phyloP scores from a whole-genome alignment of 2,113 vertebrate genomes.

The Paraplagusia blochii region DNA sequence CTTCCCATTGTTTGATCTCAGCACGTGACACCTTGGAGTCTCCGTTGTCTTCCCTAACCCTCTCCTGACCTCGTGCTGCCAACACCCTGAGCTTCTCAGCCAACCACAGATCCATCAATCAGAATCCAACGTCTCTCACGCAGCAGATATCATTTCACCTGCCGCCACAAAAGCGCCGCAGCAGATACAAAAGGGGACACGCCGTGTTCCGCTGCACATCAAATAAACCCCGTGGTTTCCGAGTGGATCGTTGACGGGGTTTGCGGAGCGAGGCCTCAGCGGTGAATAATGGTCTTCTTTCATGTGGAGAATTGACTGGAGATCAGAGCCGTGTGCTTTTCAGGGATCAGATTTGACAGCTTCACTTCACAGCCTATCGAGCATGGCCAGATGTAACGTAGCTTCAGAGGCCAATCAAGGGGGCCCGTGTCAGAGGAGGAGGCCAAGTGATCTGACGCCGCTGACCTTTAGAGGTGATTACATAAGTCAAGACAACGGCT shows the following conservation, averaged over 20 bases:
- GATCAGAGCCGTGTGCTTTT: slow-evolving; percentile 59
- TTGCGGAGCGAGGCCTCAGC: slow-evolving; percentile 32
- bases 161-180: not conserved
- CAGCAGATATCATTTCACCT: not conserved
- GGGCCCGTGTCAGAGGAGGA: slow-evolving; percentile 28
- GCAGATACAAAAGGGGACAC: slow-evolving; percentile 3
- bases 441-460: slow-evolving; percentile 20
- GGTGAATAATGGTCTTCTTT: slow-evolving; percentile 56
- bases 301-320: slow-evolving; percentile 47
- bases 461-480: slow-evolving; percentile 20
- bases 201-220: not conserved
- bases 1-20: no score
- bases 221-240: slow-evolving; percentile 12
- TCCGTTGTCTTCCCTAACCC: no score
- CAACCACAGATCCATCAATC: not conserved
- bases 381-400: slow-evolving; percentile 45
- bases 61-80: no score
- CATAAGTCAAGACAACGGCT: not conserved
- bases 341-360: slow-evolving; percentile 60
- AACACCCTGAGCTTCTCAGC: not conserved
- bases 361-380: slow-evolving; percentile 46
- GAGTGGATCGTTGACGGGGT: slow-evolving; percentile 28
- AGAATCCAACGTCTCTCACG: not conserved
- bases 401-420: slow-evolving; percentile 33
- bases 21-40: no score